phyloP scores from a whole-genome alignment of 2,888 invertebrate genomes.

The Halocaridina rubra region DNA sequence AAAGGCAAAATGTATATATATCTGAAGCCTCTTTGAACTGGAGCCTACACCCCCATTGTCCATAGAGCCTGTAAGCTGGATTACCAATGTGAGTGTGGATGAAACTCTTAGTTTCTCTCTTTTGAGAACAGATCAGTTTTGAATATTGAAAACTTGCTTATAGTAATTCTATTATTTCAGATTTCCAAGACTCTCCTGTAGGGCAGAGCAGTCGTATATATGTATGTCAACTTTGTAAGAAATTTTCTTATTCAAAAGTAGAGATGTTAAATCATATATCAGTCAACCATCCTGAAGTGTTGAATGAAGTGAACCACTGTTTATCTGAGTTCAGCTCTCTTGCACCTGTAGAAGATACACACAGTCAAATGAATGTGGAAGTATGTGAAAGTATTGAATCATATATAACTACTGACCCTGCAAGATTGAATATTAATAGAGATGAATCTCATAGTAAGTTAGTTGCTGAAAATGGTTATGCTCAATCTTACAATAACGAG shows the following conservation, averaged over 20 bases:
- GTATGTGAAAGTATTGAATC: not conserved
- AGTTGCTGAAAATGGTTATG: not conserved
- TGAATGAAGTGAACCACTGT: slow-evolving; percentile 11
- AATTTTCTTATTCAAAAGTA: slow-evolving; percentile 12
- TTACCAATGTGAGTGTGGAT: no score
- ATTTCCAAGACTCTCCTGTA: not conserved
- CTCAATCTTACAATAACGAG: not conserved
- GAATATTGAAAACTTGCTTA: no score
- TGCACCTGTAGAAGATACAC: not conserved
- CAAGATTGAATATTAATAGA: not conserved
- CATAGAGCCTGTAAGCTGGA: no score
- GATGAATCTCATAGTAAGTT: not conserved
- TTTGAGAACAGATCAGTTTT: no score
- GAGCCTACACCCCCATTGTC: no score
- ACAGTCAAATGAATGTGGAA: not conserved
- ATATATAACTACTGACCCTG: not conserved
- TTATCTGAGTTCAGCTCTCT: slow-evolving; percentile 9
- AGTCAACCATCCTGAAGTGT: not conserved
- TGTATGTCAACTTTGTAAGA: slow-evolving; percentile 23
- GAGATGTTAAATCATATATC: slow-evolving; percentile 26
- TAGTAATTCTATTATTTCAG: no score
- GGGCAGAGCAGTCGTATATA: not conserved
- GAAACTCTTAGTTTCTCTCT: no score
- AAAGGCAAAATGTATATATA: no score
- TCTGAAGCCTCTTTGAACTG: no score